Base-by-base conservation (phyloP, 2,888 invertebrate species). In the Melieria crassipennis region DNA sequence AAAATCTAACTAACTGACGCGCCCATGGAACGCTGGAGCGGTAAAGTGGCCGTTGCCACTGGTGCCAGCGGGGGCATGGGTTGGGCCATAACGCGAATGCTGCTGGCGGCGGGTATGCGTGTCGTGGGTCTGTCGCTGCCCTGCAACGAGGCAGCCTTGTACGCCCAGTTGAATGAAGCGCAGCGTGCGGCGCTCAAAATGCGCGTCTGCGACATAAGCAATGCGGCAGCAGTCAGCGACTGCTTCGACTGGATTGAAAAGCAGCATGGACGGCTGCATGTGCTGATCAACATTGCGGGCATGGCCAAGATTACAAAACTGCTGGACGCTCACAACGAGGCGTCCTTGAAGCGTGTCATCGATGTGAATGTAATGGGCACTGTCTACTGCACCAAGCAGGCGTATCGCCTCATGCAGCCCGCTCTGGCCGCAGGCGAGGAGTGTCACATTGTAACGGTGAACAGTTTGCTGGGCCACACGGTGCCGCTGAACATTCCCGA, bases 31-130 rank as follows among this genome's bases (percentile, higher is more conserved):
- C 82, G 83, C 68, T 84, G 84, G 84, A 74, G 72, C 48, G 81
- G 79, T 55, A 82, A 82, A 78, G 87, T 89, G 0, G 91, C 90
- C 0, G 86, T 91, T 46, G 90, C 91, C 60, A 91, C 91, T 0
- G 91, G 91, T 13, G 90, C 90, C 7, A 90, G 82, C 76, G 80
- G 88, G 0, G 91, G 91, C 10, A 91, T 91, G 65, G 91, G 89
- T 16, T 88, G 87, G 63, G 87, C 87, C 1, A 86, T 88, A 47
- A 84, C 84, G 5, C 80, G 82, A 64, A 84, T 85, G 57, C 81
- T 90, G 4, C 86, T 88, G 1, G 80, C 83, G 58, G 82, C 85
- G 30, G 90, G 89, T 9, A 79, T 91, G 78, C 87, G 86, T 52
- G 90, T 91, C 0, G 85, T 89, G 7, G 90, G 89, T 4, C 82